Evolutionary conservation across 2,113 vertebrate species (phyloP), one percentile per base, ranked within the genome.

Genomic region (Megaceryle torquata): DNA sequence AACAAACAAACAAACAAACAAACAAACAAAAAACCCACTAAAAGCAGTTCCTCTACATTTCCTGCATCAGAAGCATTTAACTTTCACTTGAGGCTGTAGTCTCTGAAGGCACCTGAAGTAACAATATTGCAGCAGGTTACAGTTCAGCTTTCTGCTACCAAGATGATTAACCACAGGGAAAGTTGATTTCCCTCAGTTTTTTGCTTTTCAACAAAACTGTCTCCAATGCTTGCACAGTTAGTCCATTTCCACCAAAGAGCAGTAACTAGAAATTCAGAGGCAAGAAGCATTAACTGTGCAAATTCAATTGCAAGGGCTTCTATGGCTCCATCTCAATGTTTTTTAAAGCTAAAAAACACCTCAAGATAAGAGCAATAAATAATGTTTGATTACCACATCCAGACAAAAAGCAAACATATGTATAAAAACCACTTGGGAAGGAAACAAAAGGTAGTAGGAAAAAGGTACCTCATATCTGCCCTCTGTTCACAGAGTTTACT

Each of bases 1-100:
- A 3, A 2, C 6, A 33, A 4, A 37, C 37, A 37, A 37, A 37
- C 6, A 24, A 3, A 2, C 6, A 33, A 4, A 37, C 6, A 24
- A 3, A 2, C 6, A 33, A 4, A 37, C 37, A 37, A 37, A 37
- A 37, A 37, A 37, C 37, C 7, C 37, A 4, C 31, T 56, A 28
- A 33, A 46, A 57, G 28, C 31, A 77, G 24, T 28, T 77, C 26
- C 10, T 61, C 44, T 69, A 53, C 4, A 31, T 25, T 39, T 69
- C 61, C 41, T 77, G 15, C 16, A 46, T 29, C 15, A 82, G 77
- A 56, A 84, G 60, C 29, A 48, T 50, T 39, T 11, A 67, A 51
- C 20, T 78, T 77, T 26, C 60, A 67, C 26, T 70, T 57, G 35
- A 87, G 56, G 25, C 60, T 50, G 19, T 15, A 31, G 16, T 57